These are phyloP conservation scores for Conger conger DNA, from an alignment of 2,113 vertebrate genomes.

Conservation along the genomic window DNA sequence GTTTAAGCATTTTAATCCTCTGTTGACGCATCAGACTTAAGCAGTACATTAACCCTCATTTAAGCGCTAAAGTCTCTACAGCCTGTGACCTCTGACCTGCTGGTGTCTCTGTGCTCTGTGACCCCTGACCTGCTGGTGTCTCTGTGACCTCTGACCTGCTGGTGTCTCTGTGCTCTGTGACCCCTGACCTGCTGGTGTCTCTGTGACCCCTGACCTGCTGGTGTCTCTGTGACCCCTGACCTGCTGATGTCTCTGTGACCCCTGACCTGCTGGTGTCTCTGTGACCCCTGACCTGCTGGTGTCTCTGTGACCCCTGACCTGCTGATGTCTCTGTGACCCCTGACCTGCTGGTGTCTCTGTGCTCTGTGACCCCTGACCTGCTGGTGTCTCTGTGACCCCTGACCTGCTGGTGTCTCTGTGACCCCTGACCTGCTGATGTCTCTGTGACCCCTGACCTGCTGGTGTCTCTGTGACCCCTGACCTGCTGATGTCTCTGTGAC, in stretches of 20 bases:
- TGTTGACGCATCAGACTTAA: too few species aligned
- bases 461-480: conserved; percentile 17
- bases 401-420: conserved; percentile 22
- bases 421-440: too few species aligned
- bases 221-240: too few species aligned
- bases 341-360: conserved; percentile 20
- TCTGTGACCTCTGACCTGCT: not conserved
- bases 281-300: not conserved
- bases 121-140: not conserved
- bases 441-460: not conserved
- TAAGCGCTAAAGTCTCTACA: too few species aligned
- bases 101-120: conserved; percentile 31
- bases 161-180: conserved; percentile 31
- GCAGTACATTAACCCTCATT: too few species aligned
- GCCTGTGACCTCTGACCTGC: not conserved
- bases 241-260: too few species aligned
- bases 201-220: not conserved
- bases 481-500: not conserved
- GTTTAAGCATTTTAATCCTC: too few species aligned
- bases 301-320: too few species aligned
- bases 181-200: not conserved
- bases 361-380: not conserved
- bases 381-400: conserved; percentile 19
- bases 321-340: too few species aligned
- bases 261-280: conserved; percentile 18